Conservation (phyloP, 2,888 invertebrate genomes). For the Aproaerema taeniolella region DNA sequence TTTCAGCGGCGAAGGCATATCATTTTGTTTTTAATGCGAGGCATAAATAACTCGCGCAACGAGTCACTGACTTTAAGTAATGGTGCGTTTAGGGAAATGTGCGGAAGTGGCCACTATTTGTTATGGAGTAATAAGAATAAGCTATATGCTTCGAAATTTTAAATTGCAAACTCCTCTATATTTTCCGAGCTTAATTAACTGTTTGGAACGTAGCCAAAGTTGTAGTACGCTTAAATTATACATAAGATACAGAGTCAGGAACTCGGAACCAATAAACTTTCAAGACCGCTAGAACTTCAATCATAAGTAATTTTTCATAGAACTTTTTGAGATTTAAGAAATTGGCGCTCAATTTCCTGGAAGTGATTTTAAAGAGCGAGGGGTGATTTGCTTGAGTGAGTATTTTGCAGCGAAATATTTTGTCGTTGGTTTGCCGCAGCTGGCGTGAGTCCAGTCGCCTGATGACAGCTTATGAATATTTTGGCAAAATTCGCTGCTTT, state of each 20-base stretch:
- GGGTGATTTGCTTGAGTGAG: constrained; percentile 66
- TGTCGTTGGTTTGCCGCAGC: constrained; percentile 68
- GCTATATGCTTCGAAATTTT: constrained; percentile 20
- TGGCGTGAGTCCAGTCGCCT: constrained; percentile 72
- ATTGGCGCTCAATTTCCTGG: constrained; percentile 57
- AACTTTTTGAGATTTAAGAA: constrained; percentile 42
- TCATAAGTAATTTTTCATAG: constrained; percentile 36
- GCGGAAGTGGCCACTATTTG: constrained; percentile 60
- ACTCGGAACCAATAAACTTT: constrained; percentile 19
- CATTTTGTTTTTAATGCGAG: constrained; percentile 75
- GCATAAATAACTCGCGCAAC: constrained; percentile 69
- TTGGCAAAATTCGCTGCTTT: constrained; percentile 64
- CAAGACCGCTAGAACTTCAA: constrained; percentile 21
- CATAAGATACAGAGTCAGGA: neutral
- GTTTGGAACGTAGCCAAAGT: constrained; percentile 23
- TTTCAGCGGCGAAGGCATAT: constrained; percentile 76
- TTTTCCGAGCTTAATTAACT: constrained; percentile 29
- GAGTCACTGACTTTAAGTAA: constrained; percentile 65
- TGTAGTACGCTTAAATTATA: constrained; percentile 7
- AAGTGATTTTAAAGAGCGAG: constrained; percentile 66
- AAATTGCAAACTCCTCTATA: constrained; percentile 19
- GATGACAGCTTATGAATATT: constrained; percentile 78
- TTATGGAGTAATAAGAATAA: constrained; percentile 28
- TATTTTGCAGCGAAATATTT: constrained; percentile 72
- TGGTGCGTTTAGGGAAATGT: constrained; percentile 62